These are phyloP conservation scores for human (Homo sapiens) DNA, from an alignment of 2,113 vertebrate species.

Conservation along the genomic window GRCh38 chrX:130226001-130226500, in stretches of 20 bases:
- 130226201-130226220: slow-evolving; percentile 29
- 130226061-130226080: slow-evolving; percentile 3
- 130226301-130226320: slow-evolving; percentile 30
- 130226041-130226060: slow-evolving; percentile 18
- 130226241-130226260: not conserved
- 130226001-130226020: slow-evolving; percentile 21
- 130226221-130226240: not conserved
- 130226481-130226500: not conserved
- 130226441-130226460: not conserved
- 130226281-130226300: slow-evolving; percentile 14
- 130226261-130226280: not conserved
- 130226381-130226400: slow-evolving; percentile 34
- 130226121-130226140: slow-evolving; percentile 46
- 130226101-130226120: not conserved
- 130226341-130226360: slow-evolving; percentile 10
- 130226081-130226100: slow-evolving; percentile 8
- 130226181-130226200: not conserved
- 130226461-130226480: not conserved
- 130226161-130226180: slow-evolving; percentile 18
- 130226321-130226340: not conserved
- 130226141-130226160: not conserved
- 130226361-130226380: not conserved
- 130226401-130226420: not conserved
- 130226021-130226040: slow-evolving; percentile 42
- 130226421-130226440: slow-evolving; percentile 24